Evolutionary conservation across 1,140 invertebrate genomes (phyloP).

Genomic region (Diplogasteroides magnus): DNA sequence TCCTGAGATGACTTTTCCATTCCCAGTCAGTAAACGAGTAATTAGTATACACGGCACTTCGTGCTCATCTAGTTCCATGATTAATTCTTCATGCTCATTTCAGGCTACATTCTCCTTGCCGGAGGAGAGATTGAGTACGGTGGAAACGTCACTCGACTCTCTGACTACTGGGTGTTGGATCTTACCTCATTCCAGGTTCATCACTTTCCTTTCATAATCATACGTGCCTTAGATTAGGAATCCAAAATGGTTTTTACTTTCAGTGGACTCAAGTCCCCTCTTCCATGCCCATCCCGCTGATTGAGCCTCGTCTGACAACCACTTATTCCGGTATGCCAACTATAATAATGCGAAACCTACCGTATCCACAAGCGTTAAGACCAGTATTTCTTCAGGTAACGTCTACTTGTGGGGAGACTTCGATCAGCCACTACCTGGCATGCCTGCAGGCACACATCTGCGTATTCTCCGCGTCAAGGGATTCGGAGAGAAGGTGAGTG

Average conservation of each 20-base stretch:
- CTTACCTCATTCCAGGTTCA: slow-evolving; percentile 14
- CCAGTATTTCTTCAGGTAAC: slow-evolving; percentile 40
- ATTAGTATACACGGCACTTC: too few relatives aligned
- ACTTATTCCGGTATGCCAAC: slow-evolving; percentile 41
- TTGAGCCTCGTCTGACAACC: slow-evolving; percentile 51
- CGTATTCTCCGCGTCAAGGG: slow-evolving; percentile 46
- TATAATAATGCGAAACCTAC: neutral
- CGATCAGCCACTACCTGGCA: slow-evolving; percentile 53
- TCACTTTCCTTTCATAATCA: too few relatives aligned
- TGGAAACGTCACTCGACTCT: slow-evolving; percentile 42
- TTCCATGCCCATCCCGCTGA: slow-evolving; percentile 51
- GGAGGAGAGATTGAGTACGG: slow-evolving; percentile 54
- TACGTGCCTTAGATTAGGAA: too few relatives aligned
- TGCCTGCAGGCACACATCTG: slow-evolving; percentile 52
- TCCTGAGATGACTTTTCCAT: too few relatives aligned
- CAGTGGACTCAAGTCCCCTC: slow-evolving; percentile 52
- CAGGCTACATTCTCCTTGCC: slow-evolving; percentile 49
- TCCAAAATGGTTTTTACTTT: too few relatives aligned
- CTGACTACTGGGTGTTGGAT: slow-evolving; percentile 54
- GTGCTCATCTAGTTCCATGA: too few relatives aligned
- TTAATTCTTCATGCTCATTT: slow-evolving; percentile 16
- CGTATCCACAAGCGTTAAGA: neutral
- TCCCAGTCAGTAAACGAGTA: too few relatives aligned
- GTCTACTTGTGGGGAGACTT: slow-evolving; percentile 55
- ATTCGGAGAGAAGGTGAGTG: slow-evolving; percentile 12